Base-by-base conservation (phyloP, 1,140 invertebrate species). In the Conus ventricosus region DNA sequence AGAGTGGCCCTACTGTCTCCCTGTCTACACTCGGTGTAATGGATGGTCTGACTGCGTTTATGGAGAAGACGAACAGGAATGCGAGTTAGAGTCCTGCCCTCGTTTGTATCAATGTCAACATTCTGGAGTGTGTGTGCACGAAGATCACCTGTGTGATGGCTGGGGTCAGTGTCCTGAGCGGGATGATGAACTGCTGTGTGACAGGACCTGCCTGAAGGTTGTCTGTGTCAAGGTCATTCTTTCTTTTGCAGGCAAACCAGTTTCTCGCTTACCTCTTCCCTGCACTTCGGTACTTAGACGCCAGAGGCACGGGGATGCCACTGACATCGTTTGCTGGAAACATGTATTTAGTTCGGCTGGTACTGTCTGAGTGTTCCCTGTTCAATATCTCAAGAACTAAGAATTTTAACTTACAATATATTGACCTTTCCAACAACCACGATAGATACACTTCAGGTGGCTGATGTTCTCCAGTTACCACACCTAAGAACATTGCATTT, bases 151-250 rank as follows among this genome's bases (percentile, higher is more conserved):
- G 0, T 87, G 85, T 53, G 84, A 87, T 85, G 81, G 76, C 10
- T 25, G 54, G n/a, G n/a, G 20, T 51, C 67, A 90, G 80, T 89
- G 86, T 88, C 88, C 87, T 51, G 55, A 87, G 25, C 55, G 67
- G 17, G 88, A 89, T 25, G 85, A 91, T 82, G 88, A 89, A 60
- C n/a, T 80, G 84, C 60, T 88, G 25, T 90, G 87, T 76, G 39
- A 88, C 20, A 27, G 67, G 5, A 39, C 4, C 4, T 85, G 84
- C 84, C 84, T 94, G 91, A 57, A 93, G 81, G 27, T 23, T 90
- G 88, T 75, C 39, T 67, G 15, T 90, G 85, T 81, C 23, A 54
- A 71, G 85, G 78, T 27, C 39, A 53, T 23, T 51, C 78, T 11
- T 71, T 88, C 27, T 53, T 39, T 1, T 89, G 88, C 51, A 6